Conservation (phyloP, 1,140 invertebrate species). For the Drosophila micromelanica region DNA sequence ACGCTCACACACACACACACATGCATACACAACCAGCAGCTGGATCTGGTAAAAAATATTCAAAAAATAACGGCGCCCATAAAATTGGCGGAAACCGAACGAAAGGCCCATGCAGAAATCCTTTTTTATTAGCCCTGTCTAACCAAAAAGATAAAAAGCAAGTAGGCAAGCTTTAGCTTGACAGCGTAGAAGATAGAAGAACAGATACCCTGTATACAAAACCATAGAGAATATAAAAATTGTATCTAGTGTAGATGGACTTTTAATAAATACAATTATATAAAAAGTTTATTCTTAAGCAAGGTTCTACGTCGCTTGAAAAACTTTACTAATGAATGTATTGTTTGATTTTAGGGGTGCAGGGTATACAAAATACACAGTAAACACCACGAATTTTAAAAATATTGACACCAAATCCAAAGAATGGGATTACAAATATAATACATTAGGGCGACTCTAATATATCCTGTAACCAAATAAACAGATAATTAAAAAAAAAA, state of each 20-base stretch:
- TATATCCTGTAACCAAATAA: no score
- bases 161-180: constrained; percentile 1
- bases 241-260: no score
- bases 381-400: constrained; percentile 75
- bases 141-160: constrained; percentile 48
- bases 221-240: no score
- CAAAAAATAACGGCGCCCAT: constrained; percentile 68
- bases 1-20: constrained; percentile 5
- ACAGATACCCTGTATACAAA: background rate
- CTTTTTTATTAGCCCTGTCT: constrained; percentile 62
- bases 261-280: no score
- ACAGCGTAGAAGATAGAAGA: background rate
- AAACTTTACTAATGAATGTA: background rate
- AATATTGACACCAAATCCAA: constrained; percentile 63
- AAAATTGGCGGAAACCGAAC: constrained; percentile 70
- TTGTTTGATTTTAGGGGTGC: background rate
- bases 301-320: no score
- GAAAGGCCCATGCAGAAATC: constrained; percentile 61
- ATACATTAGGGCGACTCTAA: no score
- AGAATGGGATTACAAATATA: no score
- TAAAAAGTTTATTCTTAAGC: no score
- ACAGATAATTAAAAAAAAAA: background rate
- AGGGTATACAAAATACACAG: constrained; percentile 20
- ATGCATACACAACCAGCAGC: background rate
- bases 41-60: constrained; percentile 49